Evolutionary conservation across 2,113 vertebrate species (phyloP), one percentile per base, ranked within the genome.

Genomic region (Recurvirostra avosetta): DNA sequence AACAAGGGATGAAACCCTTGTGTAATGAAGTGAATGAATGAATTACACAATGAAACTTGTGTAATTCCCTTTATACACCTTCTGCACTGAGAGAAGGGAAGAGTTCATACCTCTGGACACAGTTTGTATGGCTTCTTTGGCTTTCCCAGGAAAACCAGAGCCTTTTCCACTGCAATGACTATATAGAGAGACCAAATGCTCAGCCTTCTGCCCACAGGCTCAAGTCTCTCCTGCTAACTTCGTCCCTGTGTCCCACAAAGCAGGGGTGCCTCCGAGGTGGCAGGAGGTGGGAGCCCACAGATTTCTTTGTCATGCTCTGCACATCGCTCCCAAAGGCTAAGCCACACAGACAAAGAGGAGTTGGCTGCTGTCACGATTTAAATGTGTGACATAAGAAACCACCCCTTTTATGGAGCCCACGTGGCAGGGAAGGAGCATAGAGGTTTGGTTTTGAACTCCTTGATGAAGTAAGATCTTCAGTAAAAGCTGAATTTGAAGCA

Each of bases 401-500:
- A 88, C 74, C 17, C 5, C 36, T 63, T 55, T 62, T 38, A 50
- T 2, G 5, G 23, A 81, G 36, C 52, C 40, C 55, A 19, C 4
- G 27, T 71, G 40, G 81, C 40, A 75, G 4, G 7, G 15, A 91
- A 53, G 40, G 26, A 89, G 17, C 10, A 50, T 0, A 34, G 7
- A 53, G 34, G 23, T 50, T 81, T 87, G 49, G 12, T 80, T 94
- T 78, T 82, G 41, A 89, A 53, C 9, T 18, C 47, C 34, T 41
- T 53, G 41, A 77, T 40, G 61, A 80, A 92, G 23, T 38, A 74
- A 65, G 43, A 90, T 23, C 41, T 89, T 65, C 63, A 45, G 26
- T 55, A 79, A 67, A 77, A 93, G 56, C 8, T 61, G 40, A 90
- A 45, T 86, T 85, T 93, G 68, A 88, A 92, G 71, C 18, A 73